Conservation (phyloP, 2,797 vertebrate genomes). For the Phoxinus dragarum region DNA sequence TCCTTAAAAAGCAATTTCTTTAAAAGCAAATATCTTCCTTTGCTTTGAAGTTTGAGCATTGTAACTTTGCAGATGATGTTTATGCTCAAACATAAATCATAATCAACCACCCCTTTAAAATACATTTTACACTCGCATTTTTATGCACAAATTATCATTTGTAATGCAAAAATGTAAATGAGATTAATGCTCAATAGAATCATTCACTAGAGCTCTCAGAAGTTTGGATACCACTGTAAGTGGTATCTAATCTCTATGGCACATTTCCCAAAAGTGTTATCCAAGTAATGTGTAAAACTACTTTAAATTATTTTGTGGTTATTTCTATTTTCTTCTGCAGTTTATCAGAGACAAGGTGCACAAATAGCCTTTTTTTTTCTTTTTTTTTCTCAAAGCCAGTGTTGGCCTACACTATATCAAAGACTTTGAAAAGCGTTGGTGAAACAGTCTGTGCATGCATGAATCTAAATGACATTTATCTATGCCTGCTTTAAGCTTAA, state of each 20-base stretch:
- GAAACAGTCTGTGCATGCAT: neutral
- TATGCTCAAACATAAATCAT: too few species aligned
- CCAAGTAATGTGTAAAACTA: neutral
- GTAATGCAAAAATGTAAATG: neutral
- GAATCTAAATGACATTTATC: neutral
- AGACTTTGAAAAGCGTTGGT: neutral
- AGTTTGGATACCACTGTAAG: neutral
- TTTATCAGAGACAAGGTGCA: neutral
- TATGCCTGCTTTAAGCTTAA: neutral
- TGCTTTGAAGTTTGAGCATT: too few species aligned
- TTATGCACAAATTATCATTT: neutral
- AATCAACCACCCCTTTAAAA: neutral
- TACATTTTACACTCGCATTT: neutral
- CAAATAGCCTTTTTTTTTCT: too few species aligned
- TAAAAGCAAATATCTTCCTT: too few species aligned
- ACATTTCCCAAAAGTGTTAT: neutral
- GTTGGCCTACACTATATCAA: neutral
- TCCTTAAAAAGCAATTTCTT: too few species aligned
- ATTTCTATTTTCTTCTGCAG: neutral
- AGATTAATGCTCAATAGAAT: neutral
- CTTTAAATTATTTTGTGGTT: neutral
- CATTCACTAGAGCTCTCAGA: neutral
- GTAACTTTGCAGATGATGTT: too few species aligned
- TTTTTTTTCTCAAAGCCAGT: neutral
- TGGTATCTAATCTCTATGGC: neutral